These are phyloP conservation scores for Colletes gigas DNA, from an alignment of 1,140 invertebrate species.

Conservation along the genomic window DNA sequence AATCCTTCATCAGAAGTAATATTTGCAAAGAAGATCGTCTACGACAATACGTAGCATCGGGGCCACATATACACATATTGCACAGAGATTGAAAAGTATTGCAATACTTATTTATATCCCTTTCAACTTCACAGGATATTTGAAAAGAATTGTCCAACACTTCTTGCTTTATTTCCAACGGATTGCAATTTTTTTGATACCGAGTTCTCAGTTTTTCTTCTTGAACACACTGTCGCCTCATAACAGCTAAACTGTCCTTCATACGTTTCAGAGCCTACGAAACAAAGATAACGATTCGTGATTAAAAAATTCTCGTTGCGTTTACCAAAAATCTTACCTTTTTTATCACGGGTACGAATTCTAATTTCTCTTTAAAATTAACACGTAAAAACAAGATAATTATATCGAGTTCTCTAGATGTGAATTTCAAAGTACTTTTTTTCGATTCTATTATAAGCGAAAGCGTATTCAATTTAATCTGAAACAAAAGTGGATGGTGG, in stretches of 20 bases:
- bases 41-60: constrained; percentile 87
- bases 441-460: constrained; percentile 88
- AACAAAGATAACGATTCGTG: constrained; percentile 14
- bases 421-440: constrained; percentile 87
- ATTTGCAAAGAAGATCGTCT: constrained; percentile 85
- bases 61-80: constrained; percentile 81
- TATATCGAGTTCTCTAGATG: constrained; percentile 84
- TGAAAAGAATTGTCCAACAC: constrained; percentile 11
- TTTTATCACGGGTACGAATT: constrained; percentile 83
- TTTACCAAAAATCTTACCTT: constrained; percentile 81
- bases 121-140: constrained; percentile 29
- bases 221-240: constrained; percentile 61
- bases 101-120: constrained; percentile 61
- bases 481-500: constrained; percentile 41
- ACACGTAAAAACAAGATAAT: constrained; percentile 85
- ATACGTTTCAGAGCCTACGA: constrained; percentile 72
- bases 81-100: constrained; percentile 81
- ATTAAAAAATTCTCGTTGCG: neutral
- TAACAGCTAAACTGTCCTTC: constrained; percentile 69
- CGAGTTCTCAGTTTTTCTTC: constrained; percentile 57
- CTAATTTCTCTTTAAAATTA: constrained; percentile 87
- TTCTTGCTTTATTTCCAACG: constrained; percentile 3
- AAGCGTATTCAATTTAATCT: constrained; percentile 82
- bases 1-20: constrained; percentile 69
- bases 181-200: neutral